Conservation (phyloP, 2,888 invertebrate species). For the Mesorhabditis spiculigera region DNA sequence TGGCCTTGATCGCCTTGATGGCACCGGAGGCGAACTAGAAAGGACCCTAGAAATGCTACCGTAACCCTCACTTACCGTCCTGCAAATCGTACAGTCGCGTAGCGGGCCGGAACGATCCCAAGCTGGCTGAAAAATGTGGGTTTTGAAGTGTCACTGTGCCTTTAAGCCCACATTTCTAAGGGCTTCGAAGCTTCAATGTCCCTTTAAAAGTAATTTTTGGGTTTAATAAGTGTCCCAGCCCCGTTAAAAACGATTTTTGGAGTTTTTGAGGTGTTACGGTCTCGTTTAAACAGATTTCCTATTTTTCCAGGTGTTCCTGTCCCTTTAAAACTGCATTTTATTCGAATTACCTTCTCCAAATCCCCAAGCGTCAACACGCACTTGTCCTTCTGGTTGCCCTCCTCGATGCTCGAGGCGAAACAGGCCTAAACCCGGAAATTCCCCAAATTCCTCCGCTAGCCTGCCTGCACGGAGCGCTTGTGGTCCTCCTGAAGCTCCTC, state of each 20-base stretch:
- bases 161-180: not conserved
- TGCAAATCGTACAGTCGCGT: conserved; percentile 55
- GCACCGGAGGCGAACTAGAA: conserved; percentile 54
- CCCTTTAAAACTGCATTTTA: too few relatives aligned
- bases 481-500: conserved; percentile 52
- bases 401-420: conserved; percentile 52
- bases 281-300: too few relatives aligned
- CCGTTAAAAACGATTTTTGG: too few relatives aligned
- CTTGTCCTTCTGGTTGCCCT: conserved; percentile 53
- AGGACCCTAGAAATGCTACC: not conserved
- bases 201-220: too few relatives aligned
- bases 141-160: not conserved
- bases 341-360: conserved; percentile 30
- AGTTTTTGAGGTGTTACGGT: too few relatives aligned
- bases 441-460: not conserved
- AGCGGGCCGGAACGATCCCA: conserved; percentile 57
- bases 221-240: too few relatives aligned
- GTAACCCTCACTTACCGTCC: conserved; percentile 36
- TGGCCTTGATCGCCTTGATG: conserved; percentile 55
- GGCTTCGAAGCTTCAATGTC: too few relatives aligned
- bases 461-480: conserved; percentile 24
- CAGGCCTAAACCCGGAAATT: conserved; percentile 27
- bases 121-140: conserved; percentile 22
- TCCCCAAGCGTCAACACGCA: conserved; percentile 50
- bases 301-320: too few relatives aligned